Percentiles rank a stretch among this genome's conserved stretches.
Evolutionary conservation across 2,888 invertebrate species (phyloP).

Genomic region (Drosophila koepferae): DNA sequence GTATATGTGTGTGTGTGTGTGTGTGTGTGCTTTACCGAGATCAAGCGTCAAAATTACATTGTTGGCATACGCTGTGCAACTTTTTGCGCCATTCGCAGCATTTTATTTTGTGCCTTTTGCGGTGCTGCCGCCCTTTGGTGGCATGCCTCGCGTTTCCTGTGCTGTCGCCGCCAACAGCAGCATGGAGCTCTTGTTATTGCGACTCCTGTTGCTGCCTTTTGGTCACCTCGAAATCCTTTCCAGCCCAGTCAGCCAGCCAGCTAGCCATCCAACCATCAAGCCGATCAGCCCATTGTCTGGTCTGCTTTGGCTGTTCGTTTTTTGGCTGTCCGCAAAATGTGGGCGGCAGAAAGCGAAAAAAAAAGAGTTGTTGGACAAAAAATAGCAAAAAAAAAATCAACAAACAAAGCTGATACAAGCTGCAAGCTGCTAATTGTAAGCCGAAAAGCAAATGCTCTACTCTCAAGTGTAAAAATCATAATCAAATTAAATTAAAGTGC

Average conservation of each 20-base stretch:
- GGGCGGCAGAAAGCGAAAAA: constrained; percentile 24
- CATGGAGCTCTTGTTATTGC: constrained; percentile 52
- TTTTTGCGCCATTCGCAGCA: constrained; percentile 48
- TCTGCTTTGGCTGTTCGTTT: constrained; percentile 39
- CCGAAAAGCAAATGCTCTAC: constrained; percentile 27
- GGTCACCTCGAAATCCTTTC: constrained; percentile 69
- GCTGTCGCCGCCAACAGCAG: constrained; percentile 23
- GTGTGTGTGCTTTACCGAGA: constrained; percentile 54
- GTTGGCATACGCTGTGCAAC: constrained; percentile 74
- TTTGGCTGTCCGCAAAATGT: constrained; percentile 64
- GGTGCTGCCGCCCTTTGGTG: constrained; percentile 30
- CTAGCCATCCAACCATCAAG: constrained; percentile 19
- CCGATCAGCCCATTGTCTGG: constrained; percentile 62
- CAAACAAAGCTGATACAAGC: constrained; percentile 3
- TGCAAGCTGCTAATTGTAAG: not conserved
- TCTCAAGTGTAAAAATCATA: not conserved
- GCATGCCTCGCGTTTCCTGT: constrained; percentile 32
- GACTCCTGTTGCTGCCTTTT: constrained; percentile 70
- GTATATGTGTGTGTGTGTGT: constrained; percentile 15
- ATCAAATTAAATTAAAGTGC: not conserved
- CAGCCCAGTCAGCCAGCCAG: constrained; percentile 24
- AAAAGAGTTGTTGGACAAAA: constrained; percentile 5
- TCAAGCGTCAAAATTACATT: constrained; percentile 81
- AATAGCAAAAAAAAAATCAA: not conserved
- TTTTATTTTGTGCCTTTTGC: constrained; percentile 46